phyloP scores from a whole-genome alignment of 2,888 invertebrate species.

The Diplazon laetatorius region DNA sequence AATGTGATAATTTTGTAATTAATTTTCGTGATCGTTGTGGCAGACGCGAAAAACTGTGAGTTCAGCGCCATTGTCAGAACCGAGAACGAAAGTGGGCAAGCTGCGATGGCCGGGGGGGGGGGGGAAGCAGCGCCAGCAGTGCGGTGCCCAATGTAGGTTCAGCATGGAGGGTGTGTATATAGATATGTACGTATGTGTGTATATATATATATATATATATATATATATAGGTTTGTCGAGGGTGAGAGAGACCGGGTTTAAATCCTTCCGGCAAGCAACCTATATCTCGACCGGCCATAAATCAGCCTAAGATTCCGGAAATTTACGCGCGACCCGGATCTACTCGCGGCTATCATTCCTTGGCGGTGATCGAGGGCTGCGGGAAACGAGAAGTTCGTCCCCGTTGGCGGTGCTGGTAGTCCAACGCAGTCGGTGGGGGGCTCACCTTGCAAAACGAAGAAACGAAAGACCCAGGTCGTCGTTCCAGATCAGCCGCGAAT shows the following conservation, averaged over 20 bases:
- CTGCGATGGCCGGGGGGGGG: background rate
- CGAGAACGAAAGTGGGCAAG: conserved; percentile 42
- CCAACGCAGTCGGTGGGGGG: conserved; percentile 2
- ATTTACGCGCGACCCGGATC: conserved; percentile 79
- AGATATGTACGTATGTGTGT: too few relatives aligned
- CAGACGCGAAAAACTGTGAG: conserved; percentile 3
- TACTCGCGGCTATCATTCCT: conserved; percentile 72
- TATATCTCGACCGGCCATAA: conserved; percentile 76
- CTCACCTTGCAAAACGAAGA: conserved; percentile 20
- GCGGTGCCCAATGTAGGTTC: conserved; percentile 35
- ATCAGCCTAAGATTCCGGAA: conserved; percentile 78
- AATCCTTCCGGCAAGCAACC: conserved; percentile 74
- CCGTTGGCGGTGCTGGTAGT: conserved; percentile 34
- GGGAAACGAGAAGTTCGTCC: conserved; percentile 49
- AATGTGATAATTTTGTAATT: too few relatives aligned
- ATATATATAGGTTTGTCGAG: too few relatives aligned
- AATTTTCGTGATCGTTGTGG: background rate
- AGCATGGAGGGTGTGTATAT: conserved; percentile 3
- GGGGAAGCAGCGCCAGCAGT: conserved; percentile 2
- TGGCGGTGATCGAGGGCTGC: conserved; percentile 60
- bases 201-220: too few relatives aligned
- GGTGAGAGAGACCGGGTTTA: conserved; percentile 66
- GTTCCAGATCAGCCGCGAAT: background rate
- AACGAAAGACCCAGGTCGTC: conserved; percentile 19
- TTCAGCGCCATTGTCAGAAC: conserved; percentile 13